Evolutionary conservation across 1,140 invertebrate genomes (phyloP).

Genomic region (Apis dorsata): DNA sequence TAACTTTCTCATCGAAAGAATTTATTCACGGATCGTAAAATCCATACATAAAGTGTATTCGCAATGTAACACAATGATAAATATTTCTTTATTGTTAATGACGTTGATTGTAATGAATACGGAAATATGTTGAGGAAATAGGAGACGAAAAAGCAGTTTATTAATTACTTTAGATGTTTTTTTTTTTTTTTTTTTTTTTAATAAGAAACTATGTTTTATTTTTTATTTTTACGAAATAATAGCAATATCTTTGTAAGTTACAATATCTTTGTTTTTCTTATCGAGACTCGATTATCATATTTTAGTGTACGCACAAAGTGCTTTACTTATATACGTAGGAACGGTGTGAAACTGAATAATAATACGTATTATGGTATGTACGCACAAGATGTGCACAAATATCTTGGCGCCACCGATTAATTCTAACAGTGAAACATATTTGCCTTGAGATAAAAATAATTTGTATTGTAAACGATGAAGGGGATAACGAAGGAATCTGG

Average conservation of each 20-base stretch:
- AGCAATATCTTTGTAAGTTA: background rate
- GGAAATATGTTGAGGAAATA: background rate
- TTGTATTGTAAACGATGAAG: conserved; percentile 29
- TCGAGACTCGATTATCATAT: conserved; percentile 4
- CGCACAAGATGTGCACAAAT: conserved; percentile 4
- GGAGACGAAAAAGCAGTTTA: background rate
- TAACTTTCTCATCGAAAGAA: background rate
- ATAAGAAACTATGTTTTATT: background rate
- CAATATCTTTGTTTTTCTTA: background rate
- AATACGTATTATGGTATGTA: conserved; percentile 13
- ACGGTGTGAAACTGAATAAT: conserved; percentile 16
- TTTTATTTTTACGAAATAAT: background rate
- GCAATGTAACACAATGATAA: background rate
- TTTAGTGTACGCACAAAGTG: conserved; percentile 38
- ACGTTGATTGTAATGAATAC: conserved; percentile 3
- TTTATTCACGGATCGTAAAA: background rate
- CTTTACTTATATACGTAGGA: conserved; percentile 35
- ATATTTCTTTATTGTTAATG: conserved; percentile 1
- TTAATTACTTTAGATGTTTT: background rate
- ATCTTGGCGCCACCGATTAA: conserved; percentile 29
- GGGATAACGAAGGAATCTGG: background rate
- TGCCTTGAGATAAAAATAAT: conserved; percentile 61
- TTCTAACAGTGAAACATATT: conserved; percentile 61
- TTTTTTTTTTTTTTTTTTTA: too few species aligned
- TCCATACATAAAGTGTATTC: background rate